phyloP scores from a whole-genome alignment of 2,888 invertebrate species.

The Oligia latruncula region DNA sequence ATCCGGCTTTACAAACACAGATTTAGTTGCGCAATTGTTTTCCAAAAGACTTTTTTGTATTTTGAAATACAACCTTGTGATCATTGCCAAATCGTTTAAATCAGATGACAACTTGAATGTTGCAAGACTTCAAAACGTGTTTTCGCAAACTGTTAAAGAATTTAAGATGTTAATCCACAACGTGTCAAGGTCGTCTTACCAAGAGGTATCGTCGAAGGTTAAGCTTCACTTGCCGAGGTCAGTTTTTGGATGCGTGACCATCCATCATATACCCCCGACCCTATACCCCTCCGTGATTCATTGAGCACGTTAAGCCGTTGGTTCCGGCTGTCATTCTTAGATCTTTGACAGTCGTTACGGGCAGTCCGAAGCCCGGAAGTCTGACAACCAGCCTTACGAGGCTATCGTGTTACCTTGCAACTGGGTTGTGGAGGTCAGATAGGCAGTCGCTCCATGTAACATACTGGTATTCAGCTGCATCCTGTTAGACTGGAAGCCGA shows the following conservation, averaged over 20 bases:
- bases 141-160: conserved; percentile 8
- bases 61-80: conserved; percentile 6
- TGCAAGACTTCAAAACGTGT: conserved; percentile 1
- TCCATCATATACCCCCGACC: too few relatives aligned
- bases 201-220: background rate
- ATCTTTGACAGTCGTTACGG: background rate
- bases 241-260: background rate
- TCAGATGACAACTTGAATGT: background rate
- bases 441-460: background rate
- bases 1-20: too few relatives aligned
- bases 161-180: background rate
- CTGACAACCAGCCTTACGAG: background rate
- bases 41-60: background rate
- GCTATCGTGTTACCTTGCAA: background rate
- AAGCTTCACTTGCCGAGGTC: background rate
- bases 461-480: background rate
- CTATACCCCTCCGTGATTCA: background rate
- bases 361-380: background rate
- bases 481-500: background rate
- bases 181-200: conserved; percentile 11
- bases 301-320: background rate
- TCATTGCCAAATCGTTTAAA: background rate
- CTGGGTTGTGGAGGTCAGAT: background rate
- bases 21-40: background rate
- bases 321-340: background rate